Evolutionary conservation across 2,797 vertebrate species (phyloP).

Genomic region (Xyrichtys novacula): DNA sequence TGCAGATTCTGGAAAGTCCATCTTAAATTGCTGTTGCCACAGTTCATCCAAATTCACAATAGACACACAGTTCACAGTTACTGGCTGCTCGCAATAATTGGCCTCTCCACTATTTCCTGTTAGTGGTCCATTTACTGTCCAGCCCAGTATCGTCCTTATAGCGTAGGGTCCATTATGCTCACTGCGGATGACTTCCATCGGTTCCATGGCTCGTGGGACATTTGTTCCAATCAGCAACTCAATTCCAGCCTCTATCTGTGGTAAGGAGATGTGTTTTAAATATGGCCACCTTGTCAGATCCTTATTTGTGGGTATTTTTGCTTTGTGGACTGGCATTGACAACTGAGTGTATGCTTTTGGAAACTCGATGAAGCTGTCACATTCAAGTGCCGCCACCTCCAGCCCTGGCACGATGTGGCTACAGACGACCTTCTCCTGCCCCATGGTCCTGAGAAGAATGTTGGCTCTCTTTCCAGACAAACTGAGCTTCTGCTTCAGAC

Average conservation of each 20-base stretch:
- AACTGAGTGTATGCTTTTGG: background rate
- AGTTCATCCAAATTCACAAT: background rate
- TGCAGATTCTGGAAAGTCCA: background rate
- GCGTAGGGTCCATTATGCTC: background rate
- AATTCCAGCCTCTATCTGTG: no score
- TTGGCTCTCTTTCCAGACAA: no score
- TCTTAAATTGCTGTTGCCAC: background rate
- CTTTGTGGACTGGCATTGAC: background rate
- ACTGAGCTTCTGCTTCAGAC: background rate
- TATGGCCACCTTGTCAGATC: background rate
- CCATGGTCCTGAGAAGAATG: no score
- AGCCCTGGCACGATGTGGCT: no score
- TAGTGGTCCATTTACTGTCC: background rate
- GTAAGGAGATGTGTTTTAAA: background rate
- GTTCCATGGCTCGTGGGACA: background rate
- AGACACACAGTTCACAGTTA: background rate
- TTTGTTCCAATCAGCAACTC: no score
- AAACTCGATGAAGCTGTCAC: background rate
- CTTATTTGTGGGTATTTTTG: background rate
- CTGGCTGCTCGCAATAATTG: background rate
- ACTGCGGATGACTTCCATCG: background rate
- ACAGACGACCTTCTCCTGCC: no score
- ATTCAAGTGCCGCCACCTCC: background rate
- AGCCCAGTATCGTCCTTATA: background rate
- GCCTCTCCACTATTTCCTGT: background rate